Conservation (phyloP, 2,888 invertebrate species). For the Chymomyza amoena region DNA sequence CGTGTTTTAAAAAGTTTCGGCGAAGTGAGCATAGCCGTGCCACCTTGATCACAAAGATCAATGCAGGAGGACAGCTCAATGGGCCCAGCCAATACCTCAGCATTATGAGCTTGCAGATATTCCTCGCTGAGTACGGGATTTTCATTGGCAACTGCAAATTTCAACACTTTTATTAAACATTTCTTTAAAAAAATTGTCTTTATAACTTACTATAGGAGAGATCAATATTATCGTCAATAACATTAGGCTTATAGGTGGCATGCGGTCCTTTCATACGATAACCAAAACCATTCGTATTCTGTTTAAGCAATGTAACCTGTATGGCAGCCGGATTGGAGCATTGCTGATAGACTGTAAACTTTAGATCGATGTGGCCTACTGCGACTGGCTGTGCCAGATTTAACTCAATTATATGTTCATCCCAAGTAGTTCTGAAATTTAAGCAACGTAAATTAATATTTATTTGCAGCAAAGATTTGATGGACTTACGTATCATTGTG, state of each 20-base stretch:
- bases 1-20: conserved; percentile 89
- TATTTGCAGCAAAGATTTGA: background rate
- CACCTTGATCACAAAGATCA: conserved; percentile 91
- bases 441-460: background rate
- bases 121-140: conserved; percentile 89
- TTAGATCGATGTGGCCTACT: conserved; percentile 93
- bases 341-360: conserved; percentile 89
- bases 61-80: conserved; percentile 89
- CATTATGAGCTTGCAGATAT: conserved; percentile 91
- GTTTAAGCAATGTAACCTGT: conserved; percentile 85
- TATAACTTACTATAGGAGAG: conserved; percentile 53
- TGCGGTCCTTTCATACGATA: conserved; percentile 80
- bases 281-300: conserved; percentile 84
- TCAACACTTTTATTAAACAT: background rate
- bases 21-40: conserved; percentile 91
- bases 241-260: conserved; percentile 76
- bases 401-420: conserved; percentile 94
- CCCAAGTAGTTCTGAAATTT: conserved; percentile 86
- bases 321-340: conserved; percentile 89
- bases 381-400: conserved; percentile 88
- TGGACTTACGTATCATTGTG: conserved; percentile 87
- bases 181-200: background rate
- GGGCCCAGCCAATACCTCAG: conserved; percentile 94
- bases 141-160: conserved; percentile 78
- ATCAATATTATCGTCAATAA: conserved; percentile 76